These are phyloP conservation scores for Fragum sueziense DNA, from an alignment of 2,888 invertebrate species.

Conservation along the genomic window DNA sequence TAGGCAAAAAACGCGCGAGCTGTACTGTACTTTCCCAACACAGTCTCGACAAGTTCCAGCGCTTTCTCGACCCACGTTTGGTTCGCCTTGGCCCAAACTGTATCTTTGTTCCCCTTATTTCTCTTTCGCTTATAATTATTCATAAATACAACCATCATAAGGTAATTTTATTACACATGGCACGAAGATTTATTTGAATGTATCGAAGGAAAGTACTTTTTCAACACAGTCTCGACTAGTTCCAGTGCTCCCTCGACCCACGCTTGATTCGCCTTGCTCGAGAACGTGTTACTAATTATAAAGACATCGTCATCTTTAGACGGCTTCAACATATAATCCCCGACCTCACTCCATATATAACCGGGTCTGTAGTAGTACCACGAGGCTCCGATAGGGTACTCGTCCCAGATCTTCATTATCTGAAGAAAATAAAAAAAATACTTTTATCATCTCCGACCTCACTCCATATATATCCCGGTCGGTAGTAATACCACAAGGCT, in stretches of 20 bases:
- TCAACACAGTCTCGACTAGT: neutral
- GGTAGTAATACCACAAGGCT: slow-evolving; percentile 10
- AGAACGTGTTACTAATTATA: neutral
- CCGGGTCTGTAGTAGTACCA: slow-evolving; percentile 1
- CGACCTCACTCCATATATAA: neutral
- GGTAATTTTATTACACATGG: no score
- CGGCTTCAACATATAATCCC: neutral
- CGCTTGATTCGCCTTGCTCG: neutral
- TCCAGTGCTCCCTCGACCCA: neutral
- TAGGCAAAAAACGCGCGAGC: no score
- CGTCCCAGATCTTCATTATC: neutral
- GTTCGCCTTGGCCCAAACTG: no score
- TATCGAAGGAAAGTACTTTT: neutral
- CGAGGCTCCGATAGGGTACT: neutral
- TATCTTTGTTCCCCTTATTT: no score
- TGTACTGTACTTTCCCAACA: no score
- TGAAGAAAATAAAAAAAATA: no score
- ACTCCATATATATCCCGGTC: slow-evolving; percentile 12
- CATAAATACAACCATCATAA: no score
- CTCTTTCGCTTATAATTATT: no score
- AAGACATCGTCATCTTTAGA: neutral
- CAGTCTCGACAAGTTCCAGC: no score
- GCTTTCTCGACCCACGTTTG: no score
- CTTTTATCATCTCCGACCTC: slow-evolving; percentile 3
- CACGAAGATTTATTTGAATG: no score